These are phyloP conservation scores for Liasis olivaceus DNA, from an alignment of 2,797 vertebrate species.

Conservation along the genomic window DNA sequence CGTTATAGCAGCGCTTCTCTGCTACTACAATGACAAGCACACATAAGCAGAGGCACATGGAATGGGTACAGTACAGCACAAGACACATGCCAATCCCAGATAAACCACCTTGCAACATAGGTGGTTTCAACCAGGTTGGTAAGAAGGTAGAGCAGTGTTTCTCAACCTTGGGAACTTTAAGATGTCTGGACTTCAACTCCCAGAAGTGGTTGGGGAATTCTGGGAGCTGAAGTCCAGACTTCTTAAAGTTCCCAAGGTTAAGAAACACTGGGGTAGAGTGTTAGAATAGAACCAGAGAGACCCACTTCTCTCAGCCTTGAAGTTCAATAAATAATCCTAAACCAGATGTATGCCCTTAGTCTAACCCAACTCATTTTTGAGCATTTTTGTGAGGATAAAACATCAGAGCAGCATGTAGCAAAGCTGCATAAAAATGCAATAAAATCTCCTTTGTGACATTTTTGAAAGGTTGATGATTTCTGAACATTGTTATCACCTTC, in stretches of 20 bases:
- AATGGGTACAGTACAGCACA: not conserved
- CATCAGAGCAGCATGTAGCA: not conserved
- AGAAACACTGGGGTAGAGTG: too few species aligned
- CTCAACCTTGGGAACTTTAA: too few species aligned
- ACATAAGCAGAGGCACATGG: not conserved
- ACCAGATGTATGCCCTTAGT: not conserved
- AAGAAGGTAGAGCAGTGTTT: not conserved
- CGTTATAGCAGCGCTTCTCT: not conserved
- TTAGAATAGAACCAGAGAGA: not conserved
- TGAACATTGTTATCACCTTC: not conserved
- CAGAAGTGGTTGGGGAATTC: too few species aligned
- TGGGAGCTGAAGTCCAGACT: too few species aligned
- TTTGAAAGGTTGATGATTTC: not conserved
- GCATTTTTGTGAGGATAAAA: not conserved
- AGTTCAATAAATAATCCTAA: not conserved
- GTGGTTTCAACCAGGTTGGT: not conserved
- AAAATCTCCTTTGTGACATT: not conserved
- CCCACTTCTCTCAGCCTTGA: not conserved
- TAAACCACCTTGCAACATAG: not conserved
- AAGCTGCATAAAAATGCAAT: not conserved
- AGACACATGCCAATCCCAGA: not conserved
- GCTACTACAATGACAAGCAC: not conserved
- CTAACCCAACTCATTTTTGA: not conserved
- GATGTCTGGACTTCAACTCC: too few species aligned
- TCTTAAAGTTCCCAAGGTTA: too few species aligned